A percentile compares a stretch with the other conserved stretches of the same genome.
Conservation (phyloP, 1,140 invertebrate species). For the Aethina tumida region DNA sequence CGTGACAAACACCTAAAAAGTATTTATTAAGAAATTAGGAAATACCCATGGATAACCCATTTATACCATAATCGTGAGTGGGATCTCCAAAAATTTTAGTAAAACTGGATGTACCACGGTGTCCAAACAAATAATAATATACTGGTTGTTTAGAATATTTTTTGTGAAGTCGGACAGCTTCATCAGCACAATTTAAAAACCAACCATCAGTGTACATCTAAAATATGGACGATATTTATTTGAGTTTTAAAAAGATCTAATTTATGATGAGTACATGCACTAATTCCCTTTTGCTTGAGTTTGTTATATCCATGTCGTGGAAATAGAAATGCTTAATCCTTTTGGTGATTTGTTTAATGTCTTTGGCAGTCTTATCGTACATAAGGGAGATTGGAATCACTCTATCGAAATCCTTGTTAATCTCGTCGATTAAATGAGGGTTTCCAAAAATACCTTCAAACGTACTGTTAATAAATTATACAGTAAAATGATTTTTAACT, state of each 20-base stretch:
- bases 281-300: conserved; percentile 39
- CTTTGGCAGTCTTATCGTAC: conserved; percentile 45
- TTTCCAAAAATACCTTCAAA: conserved; percentile 12
- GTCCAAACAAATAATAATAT: conserved; percentile 56
- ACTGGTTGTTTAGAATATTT: conserved; percentile 40
- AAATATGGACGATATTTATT: conserved; percentile 18
- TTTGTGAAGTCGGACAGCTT: conserved; percentile 44
- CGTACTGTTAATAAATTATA: background rate
- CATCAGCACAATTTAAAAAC: conserved; percentile 49
- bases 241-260: conserved; percentile 4
- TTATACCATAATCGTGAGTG: background rate
- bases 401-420: conserved; percentile 45
- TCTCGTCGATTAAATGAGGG: conserved; percentile 37
- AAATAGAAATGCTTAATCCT: conserved; percentile 52
- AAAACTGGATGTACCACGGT: conserved; percentile 55
- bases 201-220: conserved; percentile 61
- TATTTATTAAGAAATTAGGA: no score
- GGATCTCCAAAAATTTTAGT: conserved; percentile 50
- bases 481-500: conserved; percentile 13
- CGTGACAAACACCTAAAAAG: conserved; percentile 52
- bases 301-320: conserved; percentile 36
- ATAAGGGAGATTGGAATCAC: conserved; percentile 50
- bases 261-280: conserved; percentile 38
- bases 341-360: conserved; percentile 39
- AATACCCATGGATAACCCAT: background rate